Base-by-base conservation (phyloP, 2,888 invertebrate species). In the Melanostoma scalare region DNA sequence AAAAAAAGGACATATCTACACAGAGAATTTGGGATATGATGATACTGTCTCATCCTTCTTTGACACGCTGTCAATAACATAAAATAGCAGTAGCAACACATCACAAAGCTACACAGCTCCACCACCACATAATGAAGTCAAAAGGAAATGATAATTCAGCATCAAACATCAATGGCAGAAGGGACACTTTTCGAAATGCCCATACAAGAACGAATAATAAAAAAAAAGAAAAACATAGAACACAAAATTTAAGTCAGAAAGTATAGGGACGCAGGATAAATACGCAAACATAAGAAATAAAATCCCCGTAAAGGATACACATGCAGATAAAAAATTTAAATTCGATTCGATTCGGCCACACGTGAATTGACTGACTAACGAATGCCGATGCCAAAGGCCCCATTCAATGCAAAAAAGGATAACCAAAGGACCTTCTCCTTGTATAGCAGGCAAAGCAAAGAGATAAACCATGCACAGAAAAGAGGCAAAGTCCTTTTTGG, bases 261-360 rank as follows among this genome's bases (percentile, higher is more conserved):
- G 20, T 20, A 73, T 48, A 63, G 77, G 79, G 79, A 84, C 74
- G 71, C 74, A 74, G 71, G 67, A 84, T 79, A 79, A 84, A 84
- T 84, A 84, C 79, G 79, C 84, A 84, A 79, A 84, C 84, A 79
- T 71, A 84, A 84, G 79, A 84, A 79, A 61, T 74, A 79, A 84
- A 84, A 84, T 84, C 60, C 74, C 79, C 67, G 71, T 79, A 75
- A 84, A 78, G 84, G 84, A 79, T 71, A 79, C 60, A 79, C 55
- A 60, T 78, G 79, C 69, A 79, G 79, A 84, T 84, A 84, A 79
- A 84, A 84, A 84, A 84, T 84, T 84, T 84, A 84, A 84, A 84
- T 84, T 84, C 84, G 84, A 84, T 84, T 84, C 84, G 79, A 79
- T 79, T 79, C 74, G 65, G 74, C 69, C 71, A 84, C 68, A 84